Conservation (phyloP, 2,797 vertebrate species). For the Tinamus major region DNA sequence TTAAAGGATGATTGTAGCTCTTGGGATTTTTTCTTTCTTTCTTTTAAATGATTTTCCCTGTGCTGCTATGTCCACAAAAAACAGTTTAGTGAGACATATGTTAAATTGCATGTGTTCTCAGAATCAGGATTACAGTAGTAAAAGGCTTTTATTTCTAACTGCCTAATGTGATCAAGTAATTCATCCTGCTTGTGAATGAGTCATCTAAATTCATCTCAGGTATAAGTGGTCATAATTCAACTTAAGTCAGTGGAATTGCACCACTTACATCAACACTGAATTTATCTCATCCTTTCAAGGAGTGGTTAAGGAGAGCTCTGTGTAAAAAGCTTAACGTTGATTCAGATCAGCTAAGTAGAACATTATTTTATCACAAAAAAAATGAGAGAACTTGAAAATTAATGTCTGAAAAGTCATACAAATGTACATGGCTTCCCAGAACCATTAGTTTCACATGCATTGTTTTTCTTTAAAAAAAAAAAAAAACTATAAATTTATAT, state of each 20-base stretch:
- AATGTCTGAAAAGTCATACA: neutral
- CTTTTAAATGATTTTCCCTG: neutral
- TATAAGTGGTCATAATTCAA: neutral
- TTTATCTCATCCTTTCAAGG: neutral
- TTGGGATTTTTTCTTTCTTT: neutral
- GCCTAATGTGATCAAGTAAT: neutral
- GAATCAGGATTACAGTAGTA: neutral
- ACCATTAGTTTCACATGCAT: neutral
- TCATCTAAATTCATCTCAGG: neutral
- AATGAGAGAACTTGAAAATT: neutral
- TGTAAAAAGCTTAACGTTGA: neutral
- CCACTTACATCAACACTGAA: neutral
- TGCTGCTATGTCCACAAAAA: neutral
- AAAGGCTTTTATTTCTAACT: constrained; percentile 1
- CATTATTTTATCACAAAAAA: neutral
- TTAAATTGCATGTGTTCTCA: neutral
- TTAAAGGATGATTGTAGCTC: neutral
- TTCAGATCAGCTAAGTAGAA: neutral
- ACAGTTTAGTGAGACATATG: neutral
- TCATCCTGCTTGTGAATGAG: neutral
- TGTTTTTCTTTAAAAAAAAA: neutral
- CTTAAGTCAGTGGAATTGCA: neutral
- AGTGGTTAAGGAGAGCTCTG: neutral
- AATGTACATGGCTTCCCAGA: neutral
- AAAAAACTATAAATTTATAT: neutral